Conservation (phyloP, 1,140 invertebrate genomes). For the Bradysia coprophila region DNA sequence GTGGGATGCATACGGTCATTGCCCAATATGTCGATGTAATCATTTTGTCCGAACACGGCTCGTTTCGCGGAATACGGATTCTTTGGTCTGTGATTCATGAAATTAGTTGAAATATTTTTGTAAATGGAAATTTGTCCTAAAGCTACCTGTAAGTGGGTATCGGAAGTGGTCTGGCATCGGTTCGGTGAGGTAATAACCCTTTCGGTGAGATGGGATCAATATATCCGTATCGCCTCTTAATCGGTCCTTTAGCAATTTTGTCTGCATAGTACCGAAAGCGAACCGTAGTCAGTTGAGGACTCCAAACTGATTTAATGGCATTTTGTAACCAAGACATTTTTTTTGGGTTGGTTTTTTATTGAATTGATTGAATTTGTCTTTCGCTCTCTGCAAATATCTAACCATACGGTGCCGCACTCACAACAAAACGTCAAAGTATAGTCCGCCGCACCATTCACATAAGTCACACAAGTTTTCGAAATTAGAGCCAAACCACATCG, state of each 20-base stretch:
- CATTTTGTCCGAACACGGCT: slow-evolving; percentile 86
- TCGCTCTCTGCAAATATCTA: too few species aligned
- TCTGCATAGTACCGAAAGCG: slow-evolving; percentile 47
- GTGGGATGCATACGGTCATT: slow-evolving; percentile 62
- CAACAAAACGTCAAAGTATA: too few species aligned
- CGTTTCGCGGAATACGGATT: slow-evolving; percentile 54
- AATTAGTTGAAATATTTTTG: not conserved
- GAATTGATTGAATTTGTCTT: too few species aligned
- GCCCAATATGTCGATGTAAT: slow-evolving; percentile 90
- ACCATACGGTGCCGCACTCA: too few species aligned
- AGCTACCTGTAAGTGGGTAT: slow-evolving; percentile 45
- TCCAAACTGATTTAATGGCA: not conserved
- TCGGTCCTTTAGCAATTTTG: slow-evolving; percentile 34
- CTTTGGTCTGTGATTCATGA: slow-evolving; percentile 29
- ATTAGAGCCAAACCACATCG: too few species aligned
- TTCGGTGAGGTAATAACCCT: slow-evolving; percentile 46
- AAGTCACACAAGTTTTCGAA: too few species aligned
- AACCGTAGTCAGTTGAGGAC: slow-evolving; percentile 25
- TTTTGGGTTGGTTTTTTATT: too few species aligned
- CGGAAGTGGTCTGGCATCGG: slow-evolving; percentile 28
- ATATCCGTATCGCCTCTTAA: slow-evolving; percentile 48
- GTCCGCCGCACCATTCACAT: too few species aligned
- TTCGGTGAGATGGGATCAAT: slow-evolving; percentile 39
- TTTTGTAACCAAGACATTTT: not conserved
- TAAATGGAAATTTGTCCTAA: not conserved